Conservation (phyloP, 2,888 invertebrate genomes). For the Synergus gifuensis region DNA sequence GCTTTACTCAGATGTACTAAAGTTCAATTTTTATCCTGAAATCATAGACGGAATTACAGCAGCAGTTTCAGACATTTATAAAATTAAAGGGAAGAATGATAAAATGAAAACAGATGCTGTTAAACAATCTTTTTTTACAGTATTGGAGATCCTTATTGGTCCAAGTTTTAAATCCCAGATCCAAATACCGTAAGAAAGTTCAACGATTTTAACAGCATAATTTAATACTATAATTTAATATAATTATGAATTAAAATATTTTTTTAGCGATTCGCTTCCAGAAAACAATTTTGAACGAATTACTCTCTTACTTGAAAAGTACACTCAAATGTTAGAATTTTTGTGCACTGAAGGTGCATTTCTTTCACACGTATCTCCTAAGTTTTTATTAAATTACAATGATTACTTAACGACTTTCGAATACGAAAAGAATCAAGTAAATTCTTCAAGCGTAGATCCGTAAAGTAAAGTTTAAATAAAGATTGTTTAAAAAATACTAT, state of each 20-base stretch:
- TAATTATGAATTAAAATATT: slow-evolving; percentile 18
- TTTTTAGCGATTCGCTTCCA: slow-evolving; percentile 55
- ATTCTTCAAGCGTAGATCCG: slow-evolving; percentile 16
- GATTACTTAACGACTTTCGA: slow-evolving; percentile 68
- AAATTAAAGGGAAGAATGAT: slow-evolving; percentile 45
- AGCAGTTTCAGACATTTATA: slow-evolving; percentile 52
- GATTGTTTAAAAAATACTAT: slow-evolving; percentile 19
- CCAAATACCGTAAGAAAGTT: slow-evolving; percentile 12
- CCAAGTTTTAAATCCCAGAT: slow-evolving; percentile 5
- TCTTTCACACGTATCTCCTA: slow-evolving; percentile 74
- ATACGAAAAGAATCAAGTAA: slow-evolving; percentile 43
- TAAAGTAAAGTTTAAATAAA: background rate
- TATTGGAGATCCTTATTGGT: slow-evolving; percentile 69
- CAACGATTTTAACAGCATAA: background rate
- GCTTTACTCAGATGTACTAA: slow-evolving; percentile 68
- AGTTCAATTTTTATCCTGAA: slow-evolving; percentile 61
- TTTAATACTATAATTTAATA: background rate
- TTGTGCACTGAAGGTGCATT: slow-evolving; percentile 72
- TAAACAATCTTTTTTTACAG: slow-evolving; percentile 66
- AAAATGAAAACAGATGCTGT: slow-evolving; percentile 49
- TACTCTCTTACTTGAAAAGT: slow-evolving; percentile 67
- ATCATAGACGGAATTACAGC: slow-evolving; percentile 59
- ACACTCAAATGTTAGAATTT: slow-evolving; percentile 72
- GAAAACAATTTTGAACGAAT: slow-evolving; percentile 60
- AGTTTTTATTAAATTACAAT: slow-evolving; percentile 75